Percentiles rank a stretch among this genome's conserved stretches.
phyloP scores from a whole-genome alignment of 2,888 invertebrate genomes.

The Stramonita haemastoma region DNA sequence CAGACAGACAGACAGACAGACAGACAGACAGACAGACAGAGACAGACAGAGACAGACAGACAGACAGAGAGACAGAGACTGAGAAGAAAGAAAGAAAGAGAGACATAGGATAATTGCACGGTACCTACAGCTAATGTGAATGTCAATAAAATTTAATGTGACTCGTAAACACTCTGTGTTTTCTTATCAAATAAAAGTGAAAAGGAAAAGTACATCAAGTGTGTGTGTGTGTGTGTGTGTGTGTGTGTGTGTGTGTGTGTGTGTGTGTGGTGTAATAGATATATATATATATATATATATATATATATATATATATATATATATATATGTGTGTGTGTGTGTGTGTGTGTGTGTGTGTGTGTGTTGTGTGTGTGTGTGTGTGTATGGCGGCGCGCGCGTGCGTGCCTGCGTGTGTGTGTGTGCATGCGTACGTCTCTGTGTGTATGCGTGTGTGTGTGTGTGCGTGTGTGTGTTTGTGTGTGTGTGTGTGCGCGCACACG shows the following conservation, averaged over 20 bases:
- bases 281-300: background rate
- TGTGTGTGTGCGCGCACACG: no score
- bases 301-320: background rate
- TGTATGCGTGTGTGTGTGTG: background rate
- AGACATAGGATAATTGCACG: no score
- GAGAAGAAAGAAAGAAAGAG: no score
- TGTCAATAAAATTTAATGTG: no score
- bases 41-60: no score
- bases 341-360: background rate
- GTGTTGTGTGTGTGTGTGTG: background rate
- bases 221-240: constrained; percentile 13
- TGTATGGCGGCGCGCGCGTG: background rate
- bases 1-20: no score
- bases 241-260: background rate
- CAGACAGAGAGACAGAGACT: no score
- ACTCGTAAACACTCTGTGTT: no score
- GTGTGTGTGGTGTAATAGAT: background rate
- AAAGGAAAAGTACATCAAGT: background rate
- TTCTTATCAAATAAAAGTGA: no score
- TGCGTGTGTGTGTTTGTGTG: background rate
- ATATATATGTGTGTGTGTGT: background rate
- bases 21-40: no score
- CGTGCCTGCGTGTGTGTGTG: no score
- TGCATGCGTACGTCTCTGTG: background rate
- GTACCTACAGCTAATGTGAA: no score